Base-by-base conservation (phyloP, 2,888 invertebrate genomes). In the Peribatodes rhomboidaria region DNA sequence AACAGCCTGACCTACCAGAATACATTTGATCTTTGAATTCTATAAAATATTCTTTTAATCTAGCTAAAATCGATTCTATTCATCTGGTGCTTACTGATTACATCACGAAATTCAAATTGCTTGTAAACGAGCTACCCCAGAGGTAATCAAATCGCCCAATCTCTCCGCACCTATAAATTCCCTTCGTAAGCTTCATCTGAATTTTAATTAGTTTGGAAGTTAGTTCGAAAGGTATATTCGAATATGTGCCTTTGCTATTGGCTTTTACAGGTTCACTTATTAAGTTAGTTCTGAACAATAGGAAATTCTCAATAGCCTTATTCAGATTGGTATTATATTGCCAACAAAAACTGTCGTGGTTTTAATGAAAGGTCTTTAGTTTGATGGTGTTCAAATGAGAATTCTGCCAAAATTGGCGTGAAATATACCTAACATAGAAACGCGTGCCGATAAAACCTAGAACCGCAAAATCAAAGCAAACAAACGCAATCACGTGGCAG, bases 191-290 rank as follows among this genome's bases (percentile, higher is more conserved):
- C 16, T 55, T 33, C 44, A 55, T 20, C 42, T 55, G 44, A 44
- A 55, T 44, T 55, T 55, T 35, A 55, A 55, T 55, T 55, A 35
- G 44, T 55, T 55, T 31, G 20, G 4, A 44, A 55, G 42, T 55
- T 18, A 33, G 44, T 44, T 55, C 33, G 31, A 44, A 55, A 44
- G 44, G 55, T 33, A 55, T 13, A 55, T 27, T 54, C 27, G 31
- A 55, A 55, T 44, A 41, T 10, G 33, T 39, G 31, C 44, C 18
- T 35, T 52, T 52, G 10, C 39, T 22, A 39, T 41, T 53, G 35
- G 35, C 18, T 20, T 37, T 50, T 11, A 31, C 1, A 33, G 20
- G 35, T 13, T 9, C 20, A 35, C 35, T 35, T 35, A 20, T 35
- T 35, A 14, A 53, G 39, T 53, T 53, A 22, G 53, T 53, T 53